Percentiles rank a stretch among this genome's conserved stretches.
phyloP scores from a whole-genome alignment of 1,140 invertebrate species.

The Capitella teleta region DNA sequence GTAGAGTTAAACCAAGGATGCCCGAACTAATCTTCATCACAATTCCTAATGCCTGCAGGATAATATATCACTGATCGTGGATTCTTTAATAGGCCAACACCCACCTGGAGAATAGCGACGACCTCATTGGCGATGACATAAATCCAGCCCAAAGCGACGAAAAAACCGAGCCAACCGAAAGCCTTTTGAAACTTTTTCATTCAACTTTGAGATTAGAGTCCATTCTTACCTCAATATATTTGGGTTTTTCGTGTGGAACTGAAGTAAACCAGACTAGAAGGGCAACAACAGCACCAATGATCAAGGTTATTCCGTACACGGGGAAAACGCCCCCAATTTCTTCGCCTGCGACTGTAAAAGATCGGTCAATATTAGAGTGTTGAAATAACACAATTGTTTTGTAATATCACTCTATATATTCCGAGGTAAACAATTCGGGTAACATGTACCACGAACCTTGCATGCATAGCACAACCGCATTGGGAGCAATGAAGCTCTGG shows the following conservation, averaged over 20 bases:
- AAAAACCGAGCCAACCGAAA: constrained; percentile 55
- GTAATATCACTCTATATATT: too few relatives aligned
- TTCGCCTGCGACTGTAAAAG: too few relatives aligned
- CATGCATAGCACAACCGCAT: constrained; percentile 27
- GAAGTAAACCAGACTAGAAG: constrained; percentile 37
- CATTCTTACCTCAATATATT: too few relatives aligned
- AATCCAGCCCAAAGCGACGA: constrained; percentile 54
- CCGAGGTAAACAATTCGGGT: too few relatives aligned
- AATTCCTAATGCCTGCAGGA: constrained; percentile 47
- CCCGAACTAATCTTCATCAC: constrained; percentile 52
- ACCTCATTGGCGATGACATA: constrained; percentile 58
- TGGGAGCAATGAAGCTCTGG: constrained; percentile 48
- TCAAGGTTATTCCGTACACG: constrained; percentile 27
- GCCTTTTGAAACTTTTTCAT: constrained; percentile 26
- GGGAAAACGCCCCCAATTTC: constrained; percentile 33
- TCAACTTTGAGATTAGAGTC: too few relatives aligned
- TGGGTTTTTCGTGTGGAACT: too few relatives aligned
- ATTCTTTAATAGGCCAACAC: neutral
- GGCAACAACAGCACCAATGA: constrained; percentile 25
- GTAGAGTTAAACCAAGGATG: constrained; percentile 57
- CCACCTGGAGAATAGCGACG: constrained; percentile 50
- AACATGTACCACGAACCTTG: neutral
- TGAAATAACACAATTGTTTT: too few relatives aligned
- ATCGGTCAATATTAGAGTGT: too few relatives aligned
- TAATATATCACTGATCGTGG: neutral